Evolutionary conservation across 2,888 invertebrate species (phyloP).

Genomic region (Scrobipalpa atriplicella): DNA sequence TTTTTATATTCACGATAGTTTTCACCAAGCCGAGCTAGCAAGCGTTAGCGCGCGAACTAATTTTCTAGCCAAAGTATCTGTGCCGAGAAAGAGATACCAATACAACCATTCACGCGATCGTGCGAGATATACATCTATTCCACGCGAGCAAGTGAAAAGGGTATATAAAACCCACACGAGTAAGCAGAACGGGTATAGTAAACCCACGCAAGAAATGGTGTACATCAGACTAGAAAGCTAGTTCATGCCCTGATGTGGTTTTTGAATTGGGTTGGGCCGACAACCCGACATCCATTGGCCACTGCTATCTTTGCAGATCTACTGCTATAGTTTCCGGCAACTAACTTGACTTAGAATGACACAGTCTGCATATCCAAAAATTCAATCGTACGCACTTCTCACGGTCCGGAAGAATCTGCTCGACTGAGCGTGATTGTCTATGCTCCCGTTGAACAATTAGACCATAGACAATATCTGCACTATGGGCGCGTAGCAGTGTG

Average conservation of each 20-base stretch:
- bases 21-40: constrained; percentile 10
- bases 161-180: constrained; percentile 1
- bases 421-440: too few relatives aligned
- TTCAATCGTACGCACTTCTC: too few relatives aligned
- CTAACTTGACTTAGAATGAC: too few relatives aligned
- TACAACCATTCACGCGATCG: neutral
- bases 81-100: constrained; percentile 8
- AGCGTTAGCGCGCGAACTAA: constrained; percentile 1
- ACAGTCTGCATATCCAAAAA: too few relatives aligned
- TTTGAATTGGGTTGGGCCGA: neutral
- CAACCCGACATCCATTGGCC: too few relatives aligned
- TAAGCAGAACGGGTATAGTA: neutral
- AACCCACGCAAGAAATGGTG: too few relatives aligned
- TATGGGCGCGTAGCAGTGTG: too few relatives aligned
- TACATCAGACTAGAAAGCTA: constrained; percentile 11
- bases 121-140: neutral
- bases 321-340: too few relatives aligned
- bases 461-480: too few relatives aligned
- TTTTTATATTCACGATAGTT: neutral
- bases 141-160: constrained; percentile 3
- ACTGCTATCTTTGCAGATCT: too few relatives aligned
- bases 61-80: constrained; percentile 8
- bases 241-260: neutral
- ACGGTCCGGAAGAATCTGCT: too few relatives aligned
- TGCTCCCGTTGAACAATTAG: too few relatives aligned